Base-by-base conservation (phyloP, 2,797 vertebrate species). In the Danio kyathit region DNA sequence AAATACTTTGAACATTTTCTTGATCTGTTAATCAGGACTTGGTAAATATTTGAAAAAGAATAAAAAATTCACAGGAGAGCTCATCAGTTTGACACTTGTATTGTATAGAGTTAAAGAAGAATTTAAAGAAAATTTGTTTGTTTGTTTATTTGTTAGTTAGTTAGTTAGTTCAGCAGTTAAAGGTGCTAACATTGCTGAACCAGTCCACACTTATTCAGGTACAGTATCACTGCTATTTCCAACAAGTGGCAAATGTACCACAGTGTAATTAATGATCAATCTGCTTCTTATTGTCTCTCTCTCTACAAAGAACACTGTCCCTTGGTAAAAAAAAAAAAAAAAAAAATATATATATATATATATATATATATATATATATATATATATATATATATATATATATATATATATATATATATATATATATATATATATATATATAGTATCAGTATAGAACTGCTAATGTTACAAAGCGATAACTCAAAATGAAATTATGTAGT, bases 401-500 rank as follows among this genome's bases (percentile, higher is more conserved):
- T n/a, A n/a, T n/a, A n/a, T n/a, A n/a, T n/a, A n/a, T n/a, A n/a
- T n/a, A n/a, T n/a, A n/a, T n/a, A n/a, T n/a, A n/a, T n/a, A n/a
- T n/a, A n/a, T 29, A 29, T 29, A 29, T 29, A 29, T 29, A 29
- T 29, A 29, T 29, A 29, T 29, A 29, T 29, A 1, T 29, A 29
- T 29, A 29, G 1, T 29, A 29, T 29, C 21, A 59, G 49, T 41
- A 9, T 66, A 59, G 40, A 48, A 65, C 16, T 63, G 48, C 21
- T 74, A 57, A 73, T 29, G 16, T 65, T 56, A 21, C 69, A 49
- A 29, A 57, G 72, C 7, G 61, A 74, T 82, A 75, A 60, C 51
- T 66, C 52, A 56, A 76, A 75, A 29, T 46, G 61, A 67, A 54
- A 77, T 84, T 72, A 76, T 73, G 73, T 63, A 71, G 41, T 82